These are phyloP conservation scores for Drosophila melanica DNA, from an alignment of 1,140 invertebrate species.

Conservation along the genomic window DNA sequence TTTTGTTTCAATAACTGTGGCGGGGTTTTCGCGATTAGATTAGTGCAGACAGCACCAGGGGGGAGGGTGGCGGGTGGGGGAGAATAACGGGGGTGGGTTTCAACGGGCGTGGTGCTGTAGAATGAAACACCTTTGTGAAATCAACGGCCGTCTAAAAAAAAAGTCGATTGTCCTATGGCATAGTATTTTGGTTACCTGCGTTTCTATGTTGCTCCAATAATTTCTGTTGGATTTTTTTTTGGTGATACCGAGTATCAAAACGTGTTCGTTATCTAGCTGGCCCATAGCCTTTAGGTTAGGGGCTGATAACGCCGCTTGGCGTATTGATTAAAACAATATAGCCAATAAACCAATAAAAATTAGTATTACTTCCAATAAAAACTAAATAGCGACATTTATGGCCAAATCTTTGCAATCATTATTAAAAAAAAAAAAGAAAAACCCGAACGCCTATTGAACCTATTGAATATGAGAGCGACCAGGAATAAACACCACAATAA, in stretches of 20 bases:
- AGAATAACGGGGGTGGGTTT: too few species aligned
- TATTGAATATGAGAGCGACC: not conserved
- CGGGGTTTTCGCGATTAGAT: constrained; percentile 78
- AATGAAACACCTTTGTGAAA: constrained; percentile 47
- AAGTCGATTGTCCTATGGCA: not conserved
- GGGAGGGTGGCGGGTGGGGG: not conserved
- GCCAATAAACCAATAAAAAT: constrained; percentile 81
- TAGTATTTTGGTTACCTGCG: not conserved
- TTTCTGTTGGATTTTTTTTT: constrained; percentile 19
- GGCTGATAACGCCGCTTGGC: constrained; percentile 63
- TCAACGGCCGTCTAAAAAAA: constrained; percentile 31
- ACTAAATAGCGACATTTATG: constrained; percentile 83
- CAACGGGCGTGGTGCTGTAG: not conserved
- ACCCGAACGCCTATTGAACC: not conserved
- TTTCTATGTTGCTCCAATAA: constrained; percentile 37
- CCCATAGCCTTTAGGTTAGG: constrained; percentile 31
- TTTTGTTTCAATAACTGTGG: constrained; percentile 76
- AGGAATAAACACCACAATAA: constrained; percentile 17
- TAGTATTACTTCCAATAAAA: constrained; percentile 83
- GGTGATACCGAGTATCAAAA: constrained; percentile 34
- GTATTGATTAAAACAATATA: constrained; percentile 83
- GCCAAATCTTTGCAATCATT: constrained; percentile 82
- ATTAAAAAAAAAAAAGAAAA: constrained; percentile 52
- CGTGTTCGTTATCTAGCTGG: constrained; percentile 50
- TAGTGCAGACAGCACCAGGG: constrained; percentile 39